Conservation (phyloP, 1,140 invertebrate genomes). For the Battus philenor region DNA sequence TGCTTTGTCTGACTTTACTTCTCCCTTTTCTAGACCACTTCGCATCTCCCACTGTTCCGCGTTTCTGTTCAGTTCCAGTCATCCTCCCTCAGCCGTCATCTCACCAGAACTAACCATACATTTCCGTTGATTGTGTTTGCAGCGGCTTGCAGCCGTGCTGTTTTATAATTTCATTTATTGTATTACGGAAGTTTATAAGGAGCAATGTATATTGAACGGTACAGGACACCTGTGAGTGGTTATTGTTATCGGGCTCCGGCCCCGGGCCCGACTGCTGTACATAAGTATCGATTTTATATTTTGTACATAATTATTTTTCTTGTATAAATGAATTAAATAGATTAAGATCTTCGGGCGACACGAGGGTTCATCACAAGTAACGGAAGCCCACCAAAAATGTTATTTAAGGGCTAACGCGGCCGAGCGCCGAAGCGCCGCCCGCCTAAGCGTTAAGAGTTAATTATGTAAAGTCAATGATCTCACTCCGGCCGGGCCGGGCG, state of each 20-base stretch:
- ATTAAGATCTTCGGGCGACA: conserved; percentile 47
- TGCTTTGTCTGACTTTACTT: no score
- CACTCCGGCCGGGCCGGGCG: not conserved
- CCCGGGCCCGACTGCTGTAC: conserved; percentile 62
- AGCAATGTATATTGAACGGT: no score
- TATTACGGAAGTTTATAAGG: conserved; percentile 18
- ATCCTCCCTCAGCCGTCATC: no score
- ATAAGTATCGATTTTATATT: conserved; percentile 68
- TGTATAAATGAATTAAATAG: conserved; percentile 69
- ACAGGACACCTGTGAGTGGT: no score
- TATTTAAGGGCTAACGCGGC: conserved; percentile 42
- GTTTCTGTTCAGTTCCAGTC: no score
- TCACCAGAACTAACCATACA: no score
- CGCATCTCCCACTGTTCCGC: no score
- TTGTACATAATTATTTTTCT: conserved; percentile 69
- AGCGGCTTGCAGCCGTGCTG: no score
- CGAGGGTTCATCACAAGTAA: conserved; percentile 27
- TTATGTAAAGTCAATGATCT: not conserved
- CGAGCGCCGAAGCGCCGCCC: conserved; percentile 11
- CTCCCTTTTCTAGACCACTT: no score
- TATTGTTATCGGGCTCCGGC: conserved; percentile 59
- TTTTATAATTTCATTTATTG: not conserved
- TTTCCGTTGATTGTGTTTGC: no score
- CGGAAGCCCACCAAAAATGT: conserved; percentile 46
- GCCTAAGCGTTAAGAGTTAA: not conserved